phyloP scores from a whole-genome alignment of 2,113 vertebrate genomes.

The Bolborhynchus lineola region DNA sequence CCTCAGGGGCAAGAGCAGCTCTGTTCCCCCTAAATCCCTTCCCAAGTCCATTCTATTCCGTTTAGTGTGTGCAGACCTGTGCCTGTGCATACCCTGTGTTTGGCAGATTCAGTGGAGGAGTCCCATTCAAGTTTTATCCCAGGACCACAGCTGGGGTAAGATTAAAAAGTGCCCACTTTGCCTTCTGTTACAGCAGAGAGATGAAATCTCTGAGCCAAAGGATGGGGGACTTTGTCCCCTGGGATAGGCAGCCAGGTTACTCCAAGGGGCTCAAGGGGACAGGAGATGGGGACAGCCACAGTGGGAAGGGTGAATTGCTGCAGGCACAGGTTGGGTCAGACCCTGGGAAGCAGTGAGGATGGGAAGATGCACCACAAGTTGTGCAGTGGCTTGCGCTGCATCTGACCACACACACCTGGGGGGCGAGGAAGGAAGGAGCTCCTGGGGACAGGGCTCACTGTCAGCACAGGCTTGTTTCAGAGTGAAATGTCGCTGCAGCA shows the following conservation, averaged over 20 bases:
- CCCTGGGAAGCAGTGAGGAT: accelerated
- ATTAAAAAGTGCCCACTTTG: accelerated
- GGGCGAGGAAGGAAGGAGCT: neutral
- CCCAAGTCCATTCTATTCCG: accelerated
- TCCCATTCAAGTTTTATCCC: neutral
- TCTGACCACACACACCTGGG: neutral
- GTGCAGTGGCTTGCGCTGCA: neutral
- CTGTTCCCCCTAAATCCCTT: neutral
- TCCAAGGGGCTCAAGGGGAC: accelerated
- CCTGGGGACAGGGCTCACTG: neutral
- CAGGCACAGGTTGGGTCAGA: neutral
- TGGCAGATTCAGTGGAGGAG: neutral
- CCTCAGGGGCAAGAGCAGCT: neutral
- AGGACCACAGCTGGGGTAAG: neutral
- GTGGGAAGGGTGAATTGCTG: neutral
- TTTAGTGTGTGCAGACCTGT: neutral
- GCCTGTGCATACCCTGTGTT: neutral
- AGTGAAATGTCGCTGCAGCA: neutral
- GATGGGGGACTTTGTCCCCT: neutral
- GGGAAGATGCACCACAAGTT: neutral
- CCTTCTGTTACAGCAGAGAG: neutral
- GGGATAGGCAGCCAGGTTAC: neutral
- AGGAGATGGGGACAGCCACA: neutral
- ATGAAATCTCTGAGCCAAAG: neutral
- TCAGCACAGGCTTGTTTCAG: conserved; percentile 4